phyloP scores from a whole-genome alignment of 1,140 invertebrate genomes.

The Bathynomus jamesi region DNA sequence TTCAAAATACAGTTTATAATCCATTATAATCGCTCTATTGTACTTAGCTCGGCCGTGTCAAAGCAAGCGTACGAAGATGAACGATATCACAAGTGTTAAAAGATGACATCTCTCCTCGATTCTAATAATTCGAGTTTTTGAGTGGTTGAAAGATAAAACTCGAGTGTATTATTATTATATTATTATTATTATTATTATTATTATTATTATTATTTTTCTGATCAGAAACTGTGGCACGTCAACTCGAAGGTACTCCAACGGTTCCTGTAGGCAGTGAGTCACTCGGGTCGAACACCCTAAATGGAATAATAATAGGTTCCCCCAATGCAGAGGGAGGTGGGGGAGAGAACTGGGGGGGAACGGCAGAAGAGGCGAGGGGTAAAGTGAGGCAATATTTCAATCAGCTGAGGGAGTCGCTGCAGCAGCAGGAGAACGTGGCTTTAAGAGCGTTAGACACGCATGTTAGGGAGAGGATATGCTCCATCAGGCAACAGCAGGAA shows the following conservation, averaged over 20 bases:
- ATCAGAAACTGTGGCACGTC: constrained; percentile 44
- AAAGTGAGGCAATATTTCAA: constrained; percentile 52
- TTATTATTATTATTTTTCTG: too few relatives aligned
- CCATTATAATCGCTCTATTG: too few relatives aligned
- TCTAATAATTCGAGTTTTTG: too few relatives aligned
- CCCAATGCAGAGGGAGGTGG: neutral
- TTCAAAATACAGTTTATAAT: too few relatives aligned
- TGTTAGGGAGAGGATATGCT: constrained; percentile 51
- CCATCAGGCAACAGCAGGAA: constrained; percentile 53
- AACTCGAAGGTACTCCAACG: constrained; percentile 43
- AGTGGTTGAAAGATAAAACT: too few relatives aligned
- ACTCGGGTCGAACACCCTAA: neutral
- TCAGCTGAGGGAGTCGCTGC: constrained; percentile 49
- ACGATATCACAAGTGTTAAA: too few relatives aligned
- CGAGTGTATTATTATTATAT: too few relatives aligned
- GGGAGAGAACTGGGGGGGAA: constrained; percentile 39
- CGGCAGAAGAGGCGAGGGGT: constrained; percentile 46
- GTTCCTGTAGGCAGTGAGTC: neutral
- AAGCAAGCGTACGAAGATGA: too few relatives aligned
- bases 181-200: too few relatives aligned
- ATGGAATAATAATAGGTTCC: too few relatives aligned
- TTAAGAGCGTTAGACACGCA: constrained; percentile 53
- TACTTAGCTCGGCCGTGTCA: too few relatives aligned
- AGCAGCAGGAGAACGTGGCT: constrained; percentile 52
- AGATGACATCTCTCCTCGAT: too few relatives aligned